Conservation (phyloP, 1,140 invertebrate genomes). For the Papilio helenus region DNA sequence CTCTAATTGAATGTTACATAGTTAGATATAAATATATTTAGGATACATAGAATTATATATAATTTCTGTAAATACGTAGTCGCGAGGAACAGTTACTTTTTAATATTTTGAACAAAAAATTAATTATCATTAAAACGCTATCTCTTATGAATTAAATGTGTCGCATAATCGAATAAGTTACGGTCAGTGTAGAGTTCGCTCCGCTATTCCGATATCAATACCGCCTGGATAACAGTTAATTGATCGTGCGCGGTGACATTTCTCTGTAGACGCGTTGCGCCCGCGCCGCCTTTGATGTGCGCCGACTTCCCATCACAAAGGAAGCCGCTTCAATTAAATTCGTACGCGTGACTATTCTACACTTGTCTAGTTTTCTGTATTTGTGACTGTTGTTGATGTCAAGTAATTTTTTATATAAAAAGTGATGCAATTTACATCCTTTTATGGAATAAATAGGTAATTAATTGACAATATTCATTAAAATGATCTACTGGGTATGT, state of each 20-base stretch:
- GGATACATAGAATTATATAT: too few relatives aligned
- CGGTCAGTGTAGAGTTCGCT: constrained; percentile 50
- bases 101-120: neutral
- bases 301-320: constrained; percentile 63
- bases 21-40: too few relatives aligned
- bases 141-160: constrained; percentile 41
- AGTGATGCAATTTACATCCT: constrained; percentile 45
- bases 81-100: too few relatives aligned
- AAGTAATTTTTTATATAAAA: constrained; percentile 29
- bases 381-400: constrained; percentile 57
- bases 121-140: constrained; percentile 23
- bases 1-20: too few relatives aligned
- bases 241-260: constrained; percentile 77
- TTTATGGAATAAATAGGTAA: constrained; percentile 53
- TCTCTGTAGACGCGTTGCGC: constrained; percentile 59
- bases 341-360: constrained; percentile 72
- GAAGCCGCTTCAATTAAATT: constrained; percentile 73
- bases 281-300: constrained; percentile 62
- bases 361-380: constrained; percentile 58
- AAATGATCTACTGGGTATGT: neutral
- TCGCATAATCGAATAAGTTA: constrained; percentile 53
- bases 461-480: constrained; percentile 40
- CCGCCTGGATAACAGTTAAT: constrained; percentile 64
- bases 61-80: too few relatives aligned
- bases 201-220: constrained; percentile 68